Conservation (phyloP, 1,140 invertebrate genomes). For the Myzus persicae region DNA sequence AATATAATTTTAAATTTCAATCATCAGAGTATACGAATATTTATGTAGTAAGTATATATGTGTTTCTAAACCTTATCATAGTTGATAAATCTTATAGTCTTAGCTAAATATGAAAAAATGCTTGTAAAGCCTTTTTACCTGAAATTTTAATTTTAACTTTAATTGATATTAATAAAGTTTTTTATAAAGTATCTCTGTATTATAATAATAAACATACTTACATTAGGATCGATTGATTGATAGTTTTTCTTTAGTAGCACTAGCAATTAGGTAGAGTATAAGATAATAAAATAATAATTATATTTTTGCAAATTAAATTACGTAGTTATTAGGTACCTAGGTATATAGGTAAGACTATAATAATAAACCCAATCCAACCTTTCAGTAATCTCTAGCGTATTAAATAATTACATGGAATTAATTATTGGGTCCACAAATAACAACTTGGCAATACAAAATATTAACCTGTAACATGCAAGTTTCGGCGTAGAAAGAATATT, state of each 20-base stretch:
- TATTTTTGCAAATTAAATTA: background rate
- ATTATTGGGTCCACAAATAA: background rate
- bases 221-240: background rate
- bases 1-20: no score
- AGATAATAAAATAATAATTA: background rate
- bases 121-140: no score
- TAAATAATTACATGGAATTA: conserved; percentile 11
- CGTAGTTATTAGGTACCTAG: background rate
- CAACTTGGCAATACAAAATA: background rate
- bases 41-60: no score
- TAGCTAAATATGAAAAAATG: no score
- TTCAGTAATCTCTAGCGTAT: background rate
- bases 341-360: background rate
- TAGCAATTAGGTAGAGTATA: background rate
- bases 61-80: no score
- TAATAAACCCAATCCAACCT: background rate
- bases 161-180: no score
- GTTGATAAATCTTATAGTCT: no score
- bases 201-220: no score
- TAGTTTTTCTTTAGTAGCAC: background rate
- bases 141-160: no score
- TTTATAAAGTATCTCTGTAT: no score
- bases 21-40: no score
- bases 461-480: background rate
- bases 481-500: background rate